These are phyloP conservation scores for Periophthalmus modestus DNA, from an alignment of 2,113 vertebrate genomes.

Conservation along the genomic window DNA sequence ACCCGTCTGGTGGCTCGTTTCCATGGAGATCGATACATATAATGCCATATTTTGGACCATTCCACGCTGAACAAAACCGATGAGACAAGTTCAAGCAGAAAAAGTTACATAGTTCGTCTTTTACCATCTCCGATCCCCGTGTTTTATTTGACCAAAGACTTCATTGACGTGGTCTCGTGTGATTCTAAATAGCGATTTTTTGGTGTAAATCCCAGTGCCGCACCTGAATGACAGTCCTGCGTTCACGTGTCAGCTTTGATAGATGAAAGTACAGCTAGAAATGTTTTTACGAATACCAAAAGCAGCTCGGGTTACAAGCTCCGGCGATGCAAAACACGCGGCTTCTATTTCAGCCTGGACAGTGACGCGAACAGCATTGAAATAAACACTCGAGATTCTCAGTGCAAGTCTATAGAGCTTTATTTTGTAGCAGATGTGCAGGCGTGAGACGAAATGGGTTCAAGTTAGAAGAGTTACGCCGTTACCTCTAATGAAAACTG, in stretches of 20 bases:
- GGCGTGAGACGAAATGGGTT: conserved; percentile 35
- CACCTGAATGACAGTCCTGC: conserved; percentile 19
- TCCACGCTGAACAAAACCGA: too few relatives aligned
- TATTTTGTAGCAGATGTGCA: conserved; percentile 10
- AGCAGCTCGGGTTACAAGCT: conserved; percentile 29
- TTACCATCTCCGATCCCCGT: too few relatives aligned
- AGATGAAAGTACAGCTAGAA: conserved; percentile 21
- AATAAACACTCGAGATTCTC: conserved; percentile 25
- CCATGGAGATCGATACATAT: not conserved
- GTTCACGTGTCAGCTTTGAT: conserved; percentile 4
- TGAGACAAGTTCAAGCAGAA: not conserved
- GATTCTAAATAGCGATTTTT: not conserved
- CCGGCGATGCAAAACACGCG: conserved; percentile 40
- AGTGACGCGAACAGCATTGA: conserved; percentile 24
- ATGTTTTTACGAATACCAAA: conserved; percentile 27
- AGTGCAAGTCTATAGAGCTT: conserved; percentile 20
- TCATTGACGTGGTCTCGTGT: not conserved
- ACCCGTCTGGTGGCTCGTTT: not conserved
- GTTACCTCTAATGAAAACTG: conserved; percentile 71
- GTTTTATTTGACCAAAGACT: not conserved
- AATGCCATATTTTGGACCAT: not conserved
- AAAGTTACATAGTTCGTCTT: not conserved
- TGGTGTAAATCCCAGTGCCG: not conserved
- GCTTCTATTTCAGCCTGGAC: conserved; percentile 53
- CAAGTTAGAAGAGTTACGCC: conserved; percentile 66